Base-by-base conservation (phyloP, 2,797 vertebrate species). In the Peromyscus melanophrys region DNA sequence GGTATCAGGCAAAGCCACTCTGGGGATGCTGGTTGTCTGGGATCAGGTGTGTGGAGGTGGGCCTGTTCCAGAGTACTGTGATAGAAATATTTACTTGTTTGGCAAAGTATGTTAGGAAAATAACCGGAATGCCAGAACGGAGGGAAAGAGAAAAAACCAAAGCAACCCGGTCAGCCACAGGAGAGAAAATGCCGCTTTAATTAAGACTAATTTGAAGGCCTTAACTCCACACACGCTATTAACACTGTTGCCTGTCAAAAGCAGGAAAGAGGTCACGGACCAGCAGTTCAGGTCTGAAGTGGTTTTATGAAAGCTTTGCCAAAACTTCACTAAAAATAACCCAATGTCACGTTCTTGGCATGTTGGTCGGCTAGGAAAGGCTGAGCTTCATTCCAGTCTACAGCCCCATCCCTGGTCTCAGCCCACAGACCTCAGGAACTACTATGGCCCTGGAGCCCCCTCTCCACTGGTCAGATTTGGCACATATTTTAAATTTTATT, bases 191-290 rank as follows among this genome's bases (percentile, higher is more conserved):
- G 25, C 67, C n/a, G 31, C 97, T 98, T 98, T 98, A 98, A 98
- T 98, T 95, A 98, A 96, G 97, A 98, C 96, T 98, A 98, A 95
- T 52, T 97, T 98, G 98, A 98, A 98, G 98, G 98, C 98, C 98
- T 98, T 96, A 97, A 94, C 97, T 96, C 97, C 89, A 96, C 95
- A 98, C 89, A 98, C 92, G 96, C 96, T 97, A 97, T 94, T 98
- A 94, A 97, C 92, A 98, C 73, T 65, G 81, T 98, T 98, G 98
- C 88, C 98, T 96, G 97, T 98, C 97, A 97, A 98, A 98, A 97
- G 97, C 92, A 69, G 73, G 94, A 98, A 96, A 93, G 96, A 98
- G 95, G 96, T 96, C 93, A 97, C 97, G 78, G 8, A 92, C 97
- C 96, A 95, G 95, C 78, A 95, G 96, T 95, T 95, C 97, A 21